Evolutionary conservation across 2,888 invertebrate species (phyloP).

Genomic region (Steinernema scapterisci): DNA sequence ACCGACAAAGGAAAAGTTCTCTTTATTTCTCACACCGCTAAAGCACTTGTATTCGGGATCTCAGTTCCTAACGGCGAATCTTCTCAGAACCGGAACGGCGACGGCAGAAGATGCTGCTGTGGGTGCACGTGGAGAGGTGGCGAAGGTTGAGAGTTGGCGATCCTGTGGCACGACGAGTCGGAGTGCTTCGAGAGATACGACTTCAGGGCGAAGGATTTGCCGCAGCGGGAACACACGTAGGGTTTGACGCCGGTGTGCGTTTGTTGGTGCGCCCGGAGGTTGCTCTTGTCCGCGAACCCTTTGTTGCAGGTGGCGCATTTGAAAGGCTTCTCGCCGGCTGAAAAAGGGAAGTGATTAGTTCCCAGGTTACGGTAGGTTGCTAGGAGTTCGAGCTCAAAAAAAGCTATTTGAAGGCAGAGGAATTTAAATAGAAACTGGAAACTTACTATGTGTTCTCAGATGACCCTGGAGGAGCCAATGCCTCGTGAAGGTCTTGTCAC

Average conservation of each 20-base stretch:
- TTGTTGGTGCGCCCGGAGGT: slow-evolving; percentile 20
- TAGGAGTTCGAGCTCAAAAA: background rate
- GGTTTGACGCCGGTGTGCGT: slow-evolving; percentile 73
- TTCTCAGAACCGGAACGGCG: slow-evolving; percentile 13
- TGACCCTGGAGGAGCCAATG: slow-evolving; percentile 84
- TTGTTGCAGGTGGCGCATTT: slow-evolving; percentile 16
- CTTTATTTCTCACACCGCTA: background rate
- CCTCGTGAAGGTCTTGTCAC: slow-evolving; percentile 85
- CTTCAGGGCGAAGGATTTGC: slow-evolving; percentile 86
- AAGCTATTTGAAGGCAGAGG: background rate
- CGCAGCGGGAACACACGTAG: slow-evolving; percentile 80
- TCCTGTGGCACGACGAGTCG: slow-evolving; percentile 8
- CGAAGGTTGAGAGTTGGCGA: background rate
- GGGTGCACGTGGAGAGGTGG: background rate
- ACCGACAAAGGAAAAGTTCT: slow-evolving; percentile 1
- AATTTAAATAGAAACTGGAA: background rate
- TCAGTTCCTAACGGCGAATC: slow-evolving; percentile 6
- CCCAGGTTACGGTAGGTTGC: background rate
- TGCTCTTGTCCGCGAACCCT: slow-evolving; percentile 23
- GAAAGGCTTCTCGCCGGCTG: slow-evolving; percentile 26
- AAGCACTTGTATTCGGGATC: background rate
- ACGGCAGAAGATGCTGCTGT: background rate
- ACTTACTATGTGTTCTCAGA: slow-evolving; percentile 80
- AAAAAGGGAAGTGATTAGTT: background rate
- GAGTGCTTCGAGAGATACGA: slow-evolving; percentile 85